Evolutionary conservation across 2,797 vertebrate genomes (phyloP).

Genomic region (Salmo trutta): DNA sequence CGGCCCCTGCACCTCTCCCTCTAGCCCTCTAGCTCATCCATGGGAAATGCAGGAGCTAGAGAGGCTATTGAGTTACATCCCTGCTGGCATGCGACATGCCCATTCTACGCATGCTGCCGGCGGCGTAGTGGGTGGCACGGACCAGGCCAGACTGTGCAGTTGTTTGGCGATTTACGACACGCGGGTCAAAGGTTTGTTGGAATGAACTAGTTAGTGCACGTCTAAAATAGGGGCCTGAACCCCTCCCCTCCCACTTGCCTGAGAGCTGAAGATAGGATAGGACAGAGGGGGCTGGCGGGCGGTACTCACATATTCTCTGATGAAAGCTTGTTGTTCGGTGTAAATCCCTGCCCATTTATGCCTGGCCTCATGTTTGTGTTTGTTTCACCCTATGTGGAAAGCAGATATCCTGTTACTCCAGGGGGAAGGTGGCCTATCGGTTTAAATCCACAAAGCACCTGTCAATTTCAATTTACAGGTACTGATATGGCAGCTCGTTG

Average conservation of each 20-base stretch:
- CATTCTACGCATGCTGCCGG: slow-evolving; percentile 67
- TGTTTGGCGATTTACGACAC: slow-evolving; percentile 75
- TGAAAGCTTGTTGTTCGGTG: slow-evolving; percentile 24
- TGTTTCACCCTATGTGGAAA: background rate
- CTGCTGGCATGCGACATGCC: slow-evolving; percentile 74
- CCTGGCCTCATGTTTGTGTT: background rate
- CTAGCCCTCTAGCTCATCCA: background rate
- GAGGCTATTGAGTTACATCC: slow-evolving; percentile 71
- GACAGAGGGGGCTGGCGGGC: slow-evolving; percentile 13
- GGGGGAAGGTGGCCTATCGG: too few relatives aligned
- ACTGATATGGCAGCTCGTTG: background rate
- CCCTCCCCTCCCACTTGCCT: slow-evolving; percentile 18
- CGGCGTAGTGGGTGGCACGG: slow-evolving; percentile 77
- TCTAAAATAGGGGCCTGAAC: slow-evolving; percentile 73
- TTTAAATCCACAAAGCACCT: background rate
- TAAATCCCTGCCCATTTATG: slow-evolving; percentile 26
- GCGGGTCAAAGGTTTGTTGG: slow-evolving; percentile 76
- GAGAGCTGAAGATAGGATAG: slow-evolving; percentile 28
- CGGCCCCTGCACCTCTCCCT: slow-evolving; percentile 3
- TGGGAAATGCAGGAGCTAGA: slow-evolving; percentile 26
- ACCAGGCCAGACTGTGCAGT: slow-evolving; percentile 60
- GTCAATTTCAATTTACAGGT: background rate
- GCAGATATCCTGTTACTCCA: background rate
- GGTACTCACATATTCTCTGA: slow-evolving; percentile 8
- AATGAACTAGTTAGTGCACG: slow-evolving; percentile 69